Evolutionary conservation across 2,888 invertebrate species (phyloP).

Genomic region (Lasioglossum pauxillum): DNA sequence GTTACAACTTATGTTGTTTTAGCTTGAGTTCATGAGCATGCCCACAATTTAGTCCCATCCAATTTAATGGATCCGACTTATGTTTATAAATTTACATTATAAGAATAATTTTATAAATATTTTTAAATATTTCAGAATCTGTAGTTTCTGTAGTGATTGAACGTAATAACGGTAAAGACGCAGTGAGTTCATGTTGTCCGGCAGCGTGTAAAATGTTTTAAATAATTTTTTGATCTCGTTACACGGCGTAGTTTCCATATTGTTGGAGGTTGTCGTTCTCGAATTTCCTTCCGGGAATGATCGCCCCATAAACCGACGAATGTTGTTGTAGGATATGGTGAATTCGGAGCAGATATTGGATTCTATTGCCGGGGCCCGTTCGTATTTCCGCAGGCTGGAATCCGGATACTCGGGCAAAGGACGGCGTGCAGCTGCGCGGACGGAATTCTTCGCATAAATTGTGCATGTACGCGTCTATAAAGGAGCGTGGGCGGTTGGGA

Average conservation of each 20-base stretch:
- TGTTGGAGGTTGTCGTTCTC: background rate
- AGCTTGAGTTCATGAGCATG: too few relatives aligned
- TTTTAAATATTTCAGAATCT: too few relatives aligned
- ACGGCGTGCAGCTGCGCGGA: constrained; percentile 68
- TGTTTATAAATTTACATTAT: too few relatives aligned
- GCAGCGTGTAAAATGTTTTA: background rate
- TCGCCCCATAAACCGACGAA: background rate
- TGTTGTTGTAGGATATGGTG: constrained; percentile 5
- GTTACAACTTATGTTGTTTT: background rate
- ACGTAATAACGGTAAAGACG: too few relatives aligned
- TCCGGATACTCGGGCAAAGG: constrained; percentile 63
- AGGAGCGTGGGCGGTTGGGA: constrained; percentile 61
- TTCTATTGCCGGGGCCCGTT: constrained; percentile 19
- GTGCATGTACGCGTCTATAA: constrained; percentile 58
- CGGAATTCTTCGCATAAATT: constrained; percentile 74
- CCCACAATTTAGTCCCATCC: too few relatives aligned
- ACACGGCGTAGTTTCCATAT: background rate
- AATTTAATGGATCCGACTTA: too few relatives aligned
- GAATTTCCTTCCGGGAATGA: background rate
- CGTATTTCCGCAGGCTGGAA: constrained; percentile 67
- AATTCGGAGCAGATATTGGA: background rate
- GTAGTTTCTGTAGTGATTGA: too few relatives aligned
- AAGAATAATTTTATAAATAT: too few relatives aligned
- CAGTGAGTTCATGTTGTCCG: too few relatives aligned
- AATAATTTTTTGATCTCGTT: background rate